phyloP scores from a whole-genome alignment of 2,888 invertebrate species.

The Phyllotreta striolata region DNA sequence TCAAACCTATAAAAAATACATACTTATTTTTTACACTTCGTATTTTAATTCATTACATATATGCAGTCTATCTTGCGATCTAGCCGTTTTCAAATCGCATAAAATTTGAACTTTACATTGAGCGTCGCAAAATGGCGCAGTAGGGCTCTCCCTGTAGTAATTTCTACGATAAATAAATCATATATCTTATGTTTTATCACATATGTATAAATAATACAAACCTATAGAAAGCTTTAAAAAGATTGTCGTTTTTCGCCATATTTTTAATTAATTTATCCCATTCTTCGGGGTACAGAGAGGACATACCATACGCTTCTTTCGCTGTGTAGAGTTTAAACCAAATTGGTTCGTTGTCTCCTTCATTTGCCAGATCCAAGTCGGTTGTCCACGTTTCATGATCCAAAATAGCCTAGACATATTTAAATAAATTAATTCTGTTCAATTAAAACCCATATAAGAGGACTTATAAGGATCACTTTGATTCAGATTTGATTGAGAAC shows the following conservation, averaged over 20 bases:
- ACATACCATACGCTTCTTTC: conserved; percentile 82
- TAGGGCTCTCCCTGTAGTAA: conserved; percentile 89
- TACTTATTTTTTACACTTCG: no score
- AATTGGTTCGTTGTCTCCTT: conserved; percentile 73
- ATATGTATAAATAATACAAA: conserved; percentile 62
- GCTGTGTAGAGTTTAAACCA: conserved; percentile 91
- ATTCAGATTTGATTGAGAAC: neutral
- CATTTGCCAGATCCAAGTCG: conserved; percentile 91
- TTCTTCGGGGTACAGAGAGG: conserved; percentile 82
- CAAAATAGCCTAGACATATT: conserved; percentile 75
- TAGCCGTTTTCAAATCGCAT: conserved; percentile 85
- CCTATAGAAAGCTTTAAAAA: conserved; percentile 90
- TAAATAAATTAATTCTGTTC: neutral
- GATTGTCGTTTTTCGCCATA: conserved; percentile 81
- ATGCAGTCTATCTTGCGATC: conserved; percentile 82
- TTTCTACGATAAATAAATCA: conserved; percentile 65
- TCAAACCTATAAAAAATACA: no score
- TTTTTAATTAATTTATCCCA: conserved; percentile 89
- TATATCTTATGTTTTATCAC: neutral
- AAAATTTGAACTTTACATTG: conserved; percentile 84
- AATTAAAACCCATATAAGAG: neutral
- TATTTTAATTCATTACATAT: conserved; percentile 79
- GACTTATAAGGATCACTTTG: neutral
- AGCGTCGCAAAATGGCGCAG: conserved; percentile 77
- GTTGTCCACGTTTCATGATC: conserved; percentile 97